Conservation (phyloP, 2,888 invertebrate species). For the Conchocele bisecta region DNA sequence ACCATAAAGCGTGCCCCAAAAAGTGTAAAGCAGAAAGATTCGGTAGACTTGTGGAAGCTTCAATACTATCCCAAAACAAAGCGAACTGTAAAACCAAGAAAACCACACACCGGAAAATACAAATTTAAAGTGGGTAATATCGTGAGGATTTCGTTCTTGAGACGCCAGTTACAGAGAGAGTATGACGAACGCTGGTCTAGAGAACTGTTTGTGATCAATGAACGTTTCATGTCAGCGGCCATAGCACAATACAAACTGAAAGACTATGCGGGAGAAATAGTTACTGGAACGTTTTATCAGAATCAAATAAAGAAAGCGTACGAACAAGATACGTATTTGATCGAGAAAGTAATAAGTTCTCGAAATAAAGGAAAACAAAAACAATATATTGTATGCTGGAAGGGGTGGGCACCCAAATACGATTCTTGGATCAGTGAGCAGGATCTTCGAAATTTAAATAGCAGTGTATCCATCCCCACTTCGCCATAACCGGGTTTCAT, state of each 20-base stretch:
- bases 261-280: conserved; percentile 24
- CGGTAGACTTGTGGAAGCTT: conserved; percentile 29
- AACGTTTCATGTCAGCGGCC: conserved; percentile 31
- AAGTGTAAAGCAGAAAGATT: conserved; percentile 28
- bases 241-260: conserved; percentile 40
- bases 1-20: conserved; percentile 38
- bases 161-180: conserved; percentile 24
- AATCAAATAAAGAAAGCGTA: conserved; percentile 43
- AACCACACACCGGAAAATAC: not conserved
- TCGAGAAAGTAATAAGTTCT: conserved; percentile 33
- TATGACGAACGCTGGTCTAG: conserved; percentile 42
- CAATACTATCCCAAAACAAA: conserved; percentile 18
- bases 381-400: conserved; percentile 26
- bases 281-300: conserved; percentile 31
- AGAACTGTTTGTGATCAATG: conserved; percentile 31
- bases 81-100: not conserved
- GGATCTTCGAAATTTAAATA: conserved; percentile 23
- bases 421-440: conserved; percentile 34
- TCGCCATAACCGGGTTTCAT: conserved; percentile 16
- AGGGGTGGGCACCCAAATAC: conserved; percentile 36
- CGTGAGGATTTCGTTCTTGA: conserved; percentile 19
- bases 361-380: conserved; percentile 7
- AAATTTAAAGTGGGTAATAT: conserved; percentile 42
- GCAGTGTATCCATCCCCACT: too few relatives aligned
- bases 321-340: conserved; percentile 27